A percentile compares a stretch with the other conserved stretches of the same genome.
Conservation (phyloP, 2,113 vertebrate species). For the Meriones unguiculatus region DNA sequence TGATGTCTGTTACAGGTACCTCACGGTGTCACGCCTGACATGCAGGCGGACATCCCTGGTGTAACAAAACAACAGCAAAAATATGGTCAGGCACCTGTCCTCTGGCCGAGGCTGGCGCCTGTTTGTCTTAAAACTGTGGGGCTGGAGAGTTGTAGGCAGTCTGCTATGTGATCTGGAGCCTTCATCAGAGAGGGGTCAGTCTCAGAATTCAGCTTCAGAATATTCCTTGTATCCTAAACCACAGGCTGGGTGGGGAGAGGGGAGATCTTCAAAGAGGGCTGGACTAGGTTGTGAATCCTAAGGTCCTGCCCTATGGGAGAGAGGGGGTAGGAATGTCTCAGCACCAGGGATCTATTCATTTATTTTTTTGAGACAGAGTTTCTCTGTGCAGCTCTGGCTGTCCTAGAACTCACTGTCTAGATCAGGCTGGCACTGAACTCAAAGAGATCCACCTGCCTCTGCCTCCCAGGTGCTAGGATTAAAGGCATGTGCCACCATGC, state of each 20-base stretch:
- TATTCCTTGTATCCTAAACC: not conserved
- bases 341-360: not conserved
- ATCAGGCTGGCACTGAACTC: not conserved
- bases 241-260: too few relatives aligned
- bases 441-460: not conserved
- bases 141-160: not conserved
- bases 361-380: not conserved
- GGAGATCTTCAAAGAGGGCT: not conserved
- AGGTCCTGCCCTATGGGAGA: not conserved
- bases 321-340: not conserved
- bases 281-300: not conserved
- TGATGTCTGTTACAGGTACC: too few relatives aligned
- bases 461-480: not conserved
- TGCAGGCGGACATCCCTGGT: not conserved
- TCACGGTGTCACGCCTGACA: fast-evolving
- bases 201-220: too few relatives aligned
- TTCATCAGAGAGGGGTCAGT: too few relatives aligned
- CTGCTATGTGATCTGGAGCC: not conserved
- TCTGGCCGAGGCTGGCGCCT: not conserved
- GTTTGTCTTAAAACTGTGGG: not conserved
- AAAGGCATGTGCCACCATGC: not conserved
- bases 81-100: not conserved
- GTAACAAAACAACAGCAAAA: not conserved
- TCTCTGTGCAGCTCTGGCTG: not conserved
- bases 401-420: not conserved